Evolutionary conservation across 1,140 invertebrate genomes (phyloP).

Genomic region (Drosophila kurseongensis): DNA sequence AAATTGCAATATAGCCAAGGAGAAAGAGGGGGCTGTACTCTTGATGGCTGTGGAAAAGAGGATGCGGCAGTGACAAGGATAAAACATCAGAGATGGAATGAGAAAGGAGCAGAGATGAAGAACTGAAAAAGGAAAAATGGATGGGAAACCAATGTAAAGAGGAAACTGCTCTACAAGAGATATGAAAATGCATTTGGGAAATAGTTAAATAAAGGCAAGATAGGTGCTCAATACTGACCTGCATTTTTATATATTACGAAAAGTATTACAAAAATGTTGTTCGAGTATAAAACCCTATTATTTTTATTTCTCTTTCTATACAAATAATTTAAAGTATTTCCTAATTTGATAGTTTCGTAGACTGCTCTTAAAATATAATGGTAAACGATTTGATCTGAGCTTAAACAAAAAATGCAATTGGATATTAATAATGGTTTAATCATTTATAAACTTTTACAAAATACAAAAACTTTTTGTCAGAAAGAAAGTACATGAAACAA

Average conservation of each 20-base stretch:
- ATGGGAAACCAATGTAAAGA: slow-evolving; percentile 49
- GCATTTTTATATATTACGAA: too few relatives aligned
- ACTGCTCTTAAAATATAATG: too few relatives aligned
- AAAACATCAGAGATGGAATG: slow-evolving; percentile 18
- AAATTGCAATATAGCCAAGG: slow-evolving; percentile 78
- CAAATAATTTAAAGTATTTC: too few relatives aligned
- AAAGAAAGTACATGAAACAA: neutral
- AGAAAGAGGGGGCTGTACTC: slow-evolving; percentile 5
- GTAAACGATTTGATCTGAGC: too few relatives aligned
- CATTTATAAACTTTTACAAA: too few relatives aligned
- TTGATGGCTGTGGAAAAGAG: slow-evolving; percentile 52
- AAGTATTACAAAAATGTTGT: too few relatives aligned
- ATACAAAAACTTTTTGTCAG: too few relatives aligned
- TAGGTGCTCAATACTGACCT: neutral
- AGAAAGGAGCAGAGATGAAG: slow-evolving; percentile 5
- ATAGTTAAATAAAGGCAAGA: neutral
- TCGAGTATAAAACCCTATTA: too few relatives aligned
- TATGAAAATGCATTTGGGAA: neutral
- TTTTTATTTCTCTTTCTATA: too few relatives aligned
- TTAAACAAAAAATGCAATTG: too few relatives aligned
- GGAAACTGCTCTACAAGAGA: slow-evolving; percentile 10
- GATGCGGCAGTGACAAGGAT: slow-evolving; percentile 47
- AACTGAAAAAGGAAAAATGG: slow-evolving; percentile 20
- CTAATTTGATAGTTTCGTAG: too few relatives aligned
- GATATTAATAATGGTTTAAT: too few relatives aligned